Conservation (phyloP, 2,113 vertebrate genomes). For the Rhynchopsitta pachyrhyncha region DNA sequence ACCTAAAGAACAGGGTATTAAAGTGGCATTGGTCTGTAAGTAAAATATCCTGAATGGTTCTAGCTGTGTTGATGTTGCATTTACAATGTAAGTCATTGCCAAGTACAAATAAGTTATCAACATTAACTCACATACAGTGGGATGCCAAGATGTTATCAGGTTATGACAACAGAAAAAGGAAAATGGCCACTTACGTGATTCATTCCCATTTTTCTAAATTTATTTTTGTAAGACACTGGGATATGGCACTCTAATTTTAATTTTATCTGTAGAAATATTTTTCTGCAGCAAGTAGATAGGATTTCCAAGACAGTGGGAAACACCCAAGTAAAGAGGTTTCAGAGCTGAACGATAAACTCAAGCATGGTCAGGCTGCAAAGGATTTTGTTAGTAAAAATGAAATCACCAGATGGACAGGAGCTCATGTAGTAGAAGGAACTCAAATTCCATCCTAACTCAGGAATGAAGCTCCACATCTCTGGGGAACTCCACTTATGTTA, state of each 20-base stretch:
- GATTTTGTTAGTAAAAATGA: not conserved
- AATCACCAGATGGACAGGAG: not conserved
- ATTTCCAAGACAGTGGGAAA: not conserved
- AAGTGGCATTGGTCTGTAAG: not conserved
- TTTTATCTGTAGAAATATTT: not conserved
- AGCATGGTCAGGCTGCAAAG: not conserved
- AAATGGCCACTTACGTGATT: not conserved
- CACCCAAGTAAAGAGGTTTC: not conserved
- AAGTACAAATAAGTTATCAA: not conserved
- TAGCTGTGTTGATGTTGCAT: not conserved
- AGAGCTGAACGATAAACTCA: not conserved
- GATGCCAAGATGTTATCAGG: not conserved
- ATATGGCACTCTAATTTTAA: not conserved
- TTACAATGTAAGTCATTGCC: not conserved
- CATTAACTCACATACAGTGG: not conserved
- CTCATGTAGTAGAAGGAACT: not conserved
- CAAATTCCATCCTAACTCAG: not conserved
- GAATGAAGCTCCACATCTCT: not conserved
- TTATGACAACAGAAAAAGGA: not conserved
- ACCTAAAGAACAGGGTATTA: not conserved
- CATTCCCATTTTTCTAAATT: not conserved
- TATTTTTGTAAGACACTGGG: not conserved
- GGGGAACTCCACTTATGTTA: not conserved
- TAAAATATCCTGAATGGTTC: not conserved
- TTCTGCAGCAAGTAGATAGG: not conserved